A percentile compares a stretch with the other conserved stretches of the same genome.
These are phyloP conservation scores for Halictus ligatus DNA, from an alignment of 2,888 invertebrate species.

Conservation along the genomic window DNA sequence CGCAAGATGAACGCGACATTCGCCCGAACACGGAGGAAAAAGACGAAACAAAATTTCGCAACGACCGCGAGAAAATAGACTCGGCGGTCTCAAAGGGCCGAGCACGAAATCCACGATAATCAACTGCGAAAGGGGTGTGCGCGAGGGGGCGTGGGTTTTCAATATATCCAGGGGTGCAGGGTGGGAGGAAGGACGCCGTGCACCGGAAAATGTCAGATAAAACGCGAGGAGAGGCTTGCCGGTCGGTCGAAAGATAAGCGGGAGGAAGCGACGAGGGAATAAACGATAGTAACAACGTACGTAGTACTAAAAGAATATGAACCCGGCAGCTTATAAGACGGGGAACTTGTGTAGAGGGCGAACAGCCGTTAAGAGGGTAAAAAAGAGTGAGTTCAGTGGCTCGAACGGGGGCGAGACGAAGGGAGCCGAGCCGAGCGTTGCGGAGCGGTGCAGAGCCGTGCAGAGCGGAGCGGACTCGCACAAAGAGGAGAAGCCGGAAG, in stretches of 20 bases:
- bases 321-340: conserved; percentile 55
- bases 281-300: conserved; percentile 55
- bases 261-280: conserved; percentile 38
- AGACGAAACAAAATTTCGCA: not conserved
- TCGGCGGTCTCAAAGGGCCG: not conserved
- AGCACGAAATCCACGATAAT: not conserved
- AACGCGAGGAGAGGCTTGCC: not conserved
- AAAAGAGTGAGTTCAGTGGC: conserved; percentile 33
- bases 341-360: conserved; percentile 43
- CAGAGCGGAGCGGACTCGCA: not conserved
- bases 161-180: conserved; percentile 25
- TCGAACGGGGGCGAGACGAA: conserved; percentile 18
- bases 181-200: not conserved
- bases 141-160: not conserved
- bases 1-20: not conserved
- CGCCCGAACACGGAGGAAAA: too few relatives aligned
- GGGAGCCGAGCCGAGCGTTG: not conserved
- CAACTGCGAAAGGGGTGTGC: not conserved
- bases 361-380: conserved; percentile 58
- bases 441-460: not conserved
- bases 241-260: conserved; percentile 33
- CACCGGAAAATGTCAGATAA: not conserved
- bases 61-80: not conserved
- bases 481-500: conserved; percentile 26
- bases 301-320: conserved; percentile 61